Conservation (phyloP, 2,113 vertebrate genomes). For the Delphinus delphis region DNA sequence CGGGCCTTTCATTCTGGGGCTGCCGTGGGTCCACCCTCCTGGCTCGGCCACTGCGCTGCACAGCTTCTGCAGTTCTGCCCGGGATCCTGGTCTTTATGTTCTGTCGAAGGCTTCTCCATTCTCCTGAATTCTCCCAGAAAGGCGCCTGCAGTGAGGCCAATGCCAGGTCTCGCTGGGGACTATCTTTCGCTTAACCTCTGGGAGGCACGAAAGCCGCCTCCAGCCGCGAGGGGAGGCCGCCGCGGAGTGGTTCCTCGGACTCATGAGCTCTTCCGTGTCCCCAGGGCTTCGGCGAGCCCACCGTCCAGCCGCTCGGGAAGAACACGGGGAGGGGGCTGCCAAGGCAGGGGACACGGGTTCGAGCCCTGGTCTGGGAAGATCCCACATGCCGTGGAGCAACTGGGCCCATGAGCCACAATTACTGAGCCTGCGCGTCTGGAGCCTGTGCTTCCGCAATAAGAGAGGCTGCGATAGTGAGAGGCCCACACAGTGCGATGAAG, state of each 20-base stretch:
- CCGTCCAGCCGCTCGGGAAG: accelerated
- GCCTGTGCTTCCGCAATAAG: no score
- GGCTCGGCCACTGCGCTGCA: accelerated
- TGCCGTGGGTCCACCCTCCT: accelerated
- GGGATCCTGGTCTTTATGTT: not conserved
- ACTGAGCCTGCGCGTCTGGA: no score
- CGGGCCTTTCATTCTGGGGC: not conserved
- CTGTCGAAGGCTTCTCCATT: not conserved
- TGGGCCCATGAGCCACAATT: no score
- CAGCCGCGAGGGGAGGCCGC: not conserved
- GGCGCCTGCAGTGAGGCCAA: not conserved
- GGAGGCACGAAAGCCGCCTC: accelerated
- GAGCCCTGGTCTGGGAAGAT: no score
- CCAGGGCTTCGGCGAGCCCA: accelerated
- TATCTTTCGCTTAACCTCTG: not conserved
- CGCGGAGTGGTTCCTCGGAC: not conserved
- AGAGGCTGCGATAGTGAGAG: no score
- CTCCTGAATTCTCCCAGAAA: not conserved
- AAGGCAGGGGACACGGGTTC: no score
- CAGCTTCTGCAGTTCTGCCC: not conserved
- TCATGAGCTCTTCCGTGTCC: not conserved
- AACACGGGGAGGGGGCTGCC: no score
- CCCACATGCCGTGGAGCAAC: no score
- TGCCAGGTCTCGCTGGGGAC: not conserved
- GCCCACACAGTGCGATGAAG: no score